Percentiles rank a stretch among this genome's conserved stretches.
phyloP scores from a whole-genome alignment of 2,113 vertebrate genomes.

The Dipodomys ordii region DNA sequence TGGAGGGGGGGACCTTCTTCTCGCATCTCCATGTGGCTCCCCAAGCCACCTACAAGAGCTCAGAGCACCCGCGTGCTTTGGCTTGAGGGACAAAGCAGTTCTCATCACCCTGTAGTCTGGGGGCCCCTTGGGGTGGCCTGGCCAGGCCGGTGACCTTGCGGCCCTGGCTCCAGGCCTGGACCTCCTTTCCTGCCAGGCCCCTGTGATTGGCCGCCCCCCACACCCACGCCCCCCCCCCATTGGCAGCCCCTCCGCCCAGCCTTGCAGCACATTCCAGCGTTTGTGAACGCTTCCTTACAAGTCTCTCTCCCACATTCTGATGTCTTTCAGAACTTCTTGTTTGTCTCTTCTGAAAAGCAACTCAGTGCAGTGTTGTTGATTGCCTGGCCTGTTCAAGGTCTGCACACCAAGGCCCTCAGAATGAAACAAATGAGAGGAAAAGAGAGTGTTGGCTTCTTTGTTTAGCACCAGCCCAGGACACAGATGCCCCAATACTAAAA shows the following conservation, averaged over 20 bases:
- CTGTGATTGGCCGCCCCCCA: not conserved
- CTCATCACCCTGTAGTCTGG: not conserved
- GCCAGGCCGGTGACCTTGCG: not conserved
- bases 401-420: not conserved
- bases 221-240: not conserved
- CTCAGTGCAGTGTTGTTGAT: conserved; percentile 39
- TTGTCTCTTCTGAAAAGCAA: conserved; percentile 25
- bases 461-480: not conserved
- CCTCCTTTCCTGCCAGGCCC: not conserved
- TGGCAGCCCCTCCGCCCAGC: not conserved
- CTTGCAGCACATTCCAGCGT: not conserved
- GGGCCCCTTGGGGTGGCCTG: not conserved
- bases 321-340: conserved; percentile 33
- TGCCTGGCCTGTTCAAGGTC: not conserved
- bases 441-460: not conserved
- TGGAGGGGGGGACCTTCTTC: not conserved
- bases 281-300: not conserved
- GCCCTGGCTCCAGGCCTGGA: not conserved
- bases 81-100: not conserved
- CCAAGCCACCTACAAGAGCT: not conserved
- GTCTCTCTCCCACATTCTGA: conserved; percentile 36
- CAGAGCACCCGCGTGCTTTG: not conserved
- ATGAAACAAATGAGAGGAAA: not conserved
- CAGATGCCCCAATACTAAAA: not conserved
- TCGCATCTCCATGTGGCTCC: not conserved